These are phyloP conservation scores for Chiloscyllium plagiosum DNA, from an alignment of 2,113 vertebrate species.

Conservation along the genomic window DNA sequence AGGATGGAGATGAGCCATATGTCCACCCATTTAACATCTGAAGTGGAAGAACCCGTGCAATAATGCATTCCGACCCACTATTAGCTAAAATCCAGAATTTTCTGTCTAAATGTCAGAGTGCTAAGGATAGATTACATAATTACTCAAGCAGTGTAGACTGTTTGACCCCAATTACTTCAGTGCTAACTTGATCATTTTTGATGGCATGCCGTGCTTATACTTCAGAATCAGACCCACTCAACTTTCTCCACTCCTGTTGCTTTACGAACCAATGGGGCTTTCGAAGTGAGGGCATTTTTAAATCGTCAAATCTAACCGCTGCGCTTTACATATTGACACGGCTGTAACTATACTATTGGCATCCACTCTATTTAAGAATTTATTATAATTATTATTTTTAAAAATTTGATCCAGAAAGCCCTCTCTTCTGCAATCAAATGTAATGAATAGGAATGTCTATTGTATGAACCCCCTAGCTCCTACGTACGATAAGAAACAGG, in stretches of 20 bases:
- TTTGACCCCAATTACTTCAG: background rate
- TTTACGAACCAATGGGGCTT: background rate
- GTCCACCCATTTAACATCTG: slow-evolving; percentile 57
- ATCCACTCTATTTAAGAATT: background rate
- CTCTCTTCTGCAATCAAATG: background rate
- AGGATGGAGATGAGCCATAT: slow-evolving; percentile 62
- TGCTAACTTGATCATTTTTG: background rate
- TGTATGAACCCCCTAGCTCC: background rate
- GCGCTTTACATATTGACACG: background rate
- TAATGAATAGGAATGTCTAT: background rate
- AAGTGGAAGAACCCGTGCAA: slow-evolving; percentile 43
- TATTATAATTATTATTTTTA: background rate
- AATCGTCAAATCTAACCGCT: background rate
- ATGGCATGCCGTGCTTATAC: background rate
- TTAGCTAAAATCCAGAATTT: background rate
- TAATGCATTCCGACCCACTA: background rate
- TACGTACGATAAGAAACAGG: background rate
- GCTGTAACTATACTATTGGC: no score
- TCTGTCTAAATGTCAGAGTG: background rate
- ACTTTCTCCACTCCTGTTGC: background rate
- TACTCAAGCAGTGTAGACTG: background rate
- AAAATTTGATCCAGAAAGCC: background rate
- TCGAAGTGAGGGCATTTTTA: background rate
- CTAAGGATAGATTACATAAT: background rate
- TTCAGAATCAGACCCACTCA: background rate